Conservation (phyloP, 2,888 invertebrate species). For the Acanthosoma haemorrhoidale region DNA sequence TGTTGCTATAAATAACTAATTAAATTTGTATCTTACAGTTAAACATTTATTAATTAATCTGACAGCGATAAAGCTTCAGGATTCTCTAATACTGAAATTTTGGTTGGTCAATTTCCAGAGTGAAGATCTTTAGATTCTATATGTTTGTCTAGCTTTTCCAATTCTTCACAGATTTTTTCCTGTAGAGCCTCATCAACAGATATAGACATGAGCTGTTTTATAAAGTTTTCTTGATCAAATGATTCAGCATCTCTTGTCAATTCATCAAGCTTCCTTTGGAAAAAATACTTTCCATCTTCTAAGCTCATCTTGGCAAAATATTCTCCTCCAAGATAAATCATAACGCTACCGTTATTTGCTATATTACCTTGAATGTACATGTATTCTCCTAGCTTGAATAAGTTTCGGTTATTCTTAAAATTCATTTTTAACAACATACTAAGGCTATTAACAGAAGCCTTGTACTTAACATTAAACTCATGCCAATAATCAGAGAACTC, state of each 20-base stretch:
- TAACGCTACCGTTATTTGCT: not conserved
- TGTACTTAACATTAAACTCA: not conserved
- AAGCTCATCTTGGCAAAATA: slow-evolving; percentile 1
- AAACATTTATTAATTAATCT: no score
- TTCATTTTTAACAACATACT: not conserved
- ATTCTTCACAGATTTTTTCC: not conserved
- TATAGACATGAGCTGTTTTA: not conserved
- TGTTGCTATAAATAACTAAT: no score
- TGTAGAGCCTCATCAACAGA: not conserved
- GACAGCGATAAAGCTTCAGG: no score
- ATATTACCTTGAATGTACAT: not conserved
- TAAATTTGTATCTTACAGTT: no score
- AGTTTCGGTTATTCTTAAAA: not conserved
- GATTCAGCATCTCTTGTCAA: not conserved
- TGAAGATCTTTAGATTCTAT: no score
- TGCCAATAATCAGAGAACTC: not conserved
- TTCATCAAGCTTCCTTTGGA: not conserved
- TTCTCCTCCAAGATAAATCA: not conserved
- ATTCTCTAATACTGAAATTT: no score
- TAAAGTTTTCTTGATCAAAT: not conserved
- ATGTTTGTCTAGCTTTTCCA: no score
- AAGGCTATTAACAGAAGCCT: not conserved
- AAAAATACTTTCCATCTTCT: not conserved
- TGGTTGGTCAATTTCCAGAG: no score
- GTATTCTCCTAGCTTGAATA: not conserved